Conservation (phyloP, 2,797 vertebrate species). For the Dryobates pubescens region DNA sequence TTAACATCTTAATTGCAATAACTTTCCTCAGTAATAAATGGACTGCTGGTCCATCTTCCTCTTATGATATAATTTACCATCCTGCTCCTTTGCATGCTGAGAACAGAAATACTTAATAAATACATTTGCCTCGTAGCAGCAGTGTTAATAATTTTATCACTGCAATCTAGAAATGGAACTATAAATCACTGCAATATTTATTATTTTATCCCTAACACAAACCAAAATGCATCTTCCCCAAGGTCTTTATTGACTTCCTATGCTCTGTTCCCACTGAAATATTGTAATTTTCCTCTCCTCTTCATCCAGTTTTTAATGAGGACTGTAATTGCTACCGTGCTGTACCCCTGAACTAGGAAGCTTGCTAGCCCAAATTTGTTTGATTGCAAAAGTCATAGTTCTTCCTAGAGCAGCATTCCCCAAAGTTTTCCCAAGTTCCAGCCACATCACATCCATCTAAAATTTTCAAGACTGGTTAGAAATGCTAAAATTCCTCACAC, state of each 20-base stretch:
- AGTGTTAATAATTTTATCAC: slow-evolving; percentile 61
- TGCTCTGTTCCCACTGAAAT: slow-evolving; percentile 24
- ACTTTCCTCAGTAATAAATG: background rate
- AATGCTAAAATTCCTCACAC: background rate
- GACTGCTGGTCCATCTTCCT: background rate
- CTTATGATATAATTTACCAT: slow-evolving; percentile 3
- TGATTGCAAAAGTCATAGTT: background rate
- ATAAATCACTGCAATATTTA: slow-evolving; percentile 31
- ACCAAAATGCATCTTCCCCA: slow-evolving; percentile 40
- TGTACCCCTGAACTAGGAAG: background rate
- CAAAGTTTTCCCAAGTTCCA: background rate
- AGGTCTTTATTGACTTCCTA: slow-evolving; percentile 60
- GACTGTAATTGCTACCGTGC: background rate
- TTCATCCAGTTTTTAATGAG: slow-evolving; percentile 37
- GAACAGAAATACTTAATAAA: slow-evolving; percentile 58
- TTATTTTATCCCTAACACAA: slow-evolving; percentile 46
- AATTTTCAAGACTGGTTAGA: background rate
- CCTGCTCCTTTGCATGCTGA: background rate
- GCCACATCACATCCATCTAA: background rate
- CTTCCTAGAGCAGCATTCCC: background rate
- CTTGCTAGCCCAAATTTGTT: background rate
- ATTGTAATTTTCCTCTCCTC: background rate
- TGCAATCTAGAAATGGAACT: slow-evolving; percentile 18
- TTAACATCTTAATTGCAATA: background rate
- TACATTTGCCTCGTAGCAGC: slow-evolving; percentile 32